phyloP scores from a whole-genome alignment of 2,113 vertebrate species.

The Brachyhypopomus gauderio region DNA sequence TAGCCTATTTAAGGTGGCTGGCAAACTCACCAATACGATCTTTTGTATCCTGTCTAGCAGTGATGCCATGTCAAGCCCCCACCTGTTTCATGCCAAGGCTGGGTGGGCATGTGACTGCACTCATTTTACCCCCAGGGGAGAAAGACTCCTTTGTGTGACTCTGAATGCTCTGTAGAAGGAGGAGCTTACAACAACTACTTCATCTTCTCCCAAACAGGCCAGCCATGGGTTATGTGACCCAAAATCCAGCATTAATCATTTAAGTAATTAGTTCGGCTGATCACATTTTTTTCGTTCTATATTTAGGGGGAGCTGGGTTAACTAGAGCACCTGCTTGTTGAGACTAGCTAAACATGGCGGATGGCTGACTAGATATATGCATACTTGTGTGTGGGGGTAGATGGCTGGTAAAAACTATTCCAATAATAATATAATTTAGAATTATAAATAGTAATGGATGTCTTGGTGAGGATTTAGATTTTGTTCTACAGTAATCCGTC shows the following conservation, averaged over 20 bases:
- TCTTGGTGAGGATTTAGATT: too few species aligned
- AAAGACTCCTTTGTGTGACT: conserved; percentile 51
- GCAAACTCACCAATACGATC: background rate
- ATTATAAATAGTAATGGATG: too few species aligned
- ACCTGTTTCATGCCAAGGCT: conserved; percentile 21
- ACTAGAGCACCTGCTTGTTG: conserved; percentile 18
- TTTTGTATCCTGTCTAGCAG: background rate
- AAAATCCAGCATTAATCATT: conserved; percentile 33
- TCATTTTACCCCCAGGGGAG: conserved; percentile 22
- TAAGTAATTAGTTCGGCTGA: background rate
- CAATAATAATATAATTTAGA: too few species aligned
- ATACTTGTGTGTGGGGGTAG: too few species aligned
- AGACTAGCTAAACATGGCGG: background rate
- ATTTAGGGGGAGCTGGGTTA: background rate
- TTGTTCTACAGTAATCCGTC: too few species aligned
- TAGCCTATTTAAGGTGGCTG: background rate
- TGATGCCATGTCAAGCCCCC: conserved; percentile 24
- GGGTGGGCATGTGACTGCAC: conserved; percentile 41
- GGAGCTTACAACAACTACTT: background rate
- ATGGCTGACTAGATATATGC: background rate
- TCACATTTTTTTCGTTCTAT: background rate
- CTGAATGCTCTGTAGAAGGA: conserved; percentile 8
- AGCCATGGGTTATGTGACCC: conserved; percentile 36
- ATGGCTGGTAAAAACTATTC: background rate
- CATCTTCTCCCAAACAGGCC: conserved; percentile 11